Percentiles rank a stretch among this genome's conserved stretches.
Conservation (phyloP, 2,113 vertebrate genomes). For the Hiodon tergisus region DNA sequence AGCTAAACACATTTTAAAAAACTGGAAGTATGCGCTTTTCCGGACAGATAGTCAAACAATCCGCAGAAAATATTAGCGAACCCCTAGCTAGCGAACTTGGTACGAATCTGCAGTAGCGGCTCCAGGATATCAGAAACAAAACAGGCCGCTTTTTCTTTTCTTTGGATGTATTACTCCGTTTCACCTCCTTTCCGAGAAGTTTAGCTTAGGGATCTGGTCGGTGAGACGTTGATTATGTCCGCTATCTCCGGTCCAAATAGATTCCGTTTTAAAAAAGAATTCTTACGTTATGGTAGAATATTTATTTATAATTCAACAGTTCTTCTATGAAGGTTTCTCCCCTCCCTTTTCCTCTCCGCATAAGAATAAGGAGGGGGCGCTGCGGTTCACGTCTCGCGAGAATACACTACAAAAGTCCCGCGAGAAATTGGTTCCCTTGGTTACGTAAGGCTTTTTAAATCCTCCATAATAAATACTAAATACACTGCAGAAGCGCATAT, state of each 20-base stretch:
- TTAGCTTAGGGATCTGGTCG: slow-evolving; percentile 2
- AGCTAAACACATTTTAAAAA: too few species aligned
- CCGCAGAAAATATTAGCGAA: not conserved
- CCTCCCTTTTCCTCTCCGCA: slow-evolving; percentile 47
- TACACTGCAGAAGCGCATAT: not conserved
- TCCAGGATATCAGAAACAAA: slow-evolving; percentile 52
- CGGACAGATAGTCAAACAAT: not conserved
- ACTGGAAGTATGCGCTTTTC: too few species aligned
- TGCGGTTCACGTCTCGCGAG: slow-evolving; percentile 59
- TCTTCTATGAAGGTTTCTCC: slow-evolving; percentile 44
- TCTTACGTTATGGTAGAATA: slow-evolving; percentile 31
- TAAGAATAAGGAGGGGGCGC: slow-evolving; percentile 55
- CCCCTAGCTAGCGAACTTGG: not conserved
- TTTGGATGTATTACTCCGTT: slow-evolving; percentile 41
- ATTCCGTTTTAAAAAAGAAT: slow-evolving; percentile 8
- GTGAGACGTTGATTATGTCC: not conserved
- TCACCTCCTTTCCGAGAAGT: slow-evolving; percentile 23
- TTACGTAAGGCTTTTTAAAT: slow-evolving; percentile 29
- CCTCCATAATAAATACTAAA: not conserved
- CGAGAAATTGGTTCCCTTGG: slow-evolving; percentile 28
- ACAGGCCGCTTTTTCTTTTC: slow-evolving; percentile 56
- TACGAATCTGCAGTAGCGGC: slow-evolving; percentile 34
- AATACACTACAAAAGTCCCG: slow-evolving; percentile 25
- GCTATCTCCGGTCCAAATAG: not conserved
- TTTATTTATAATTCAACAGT: slow-evolving; percentile 51